Conservation (phyloP, 64 coral and sea anemone genomes). For the Astreopora myriophthalma region DNA sequence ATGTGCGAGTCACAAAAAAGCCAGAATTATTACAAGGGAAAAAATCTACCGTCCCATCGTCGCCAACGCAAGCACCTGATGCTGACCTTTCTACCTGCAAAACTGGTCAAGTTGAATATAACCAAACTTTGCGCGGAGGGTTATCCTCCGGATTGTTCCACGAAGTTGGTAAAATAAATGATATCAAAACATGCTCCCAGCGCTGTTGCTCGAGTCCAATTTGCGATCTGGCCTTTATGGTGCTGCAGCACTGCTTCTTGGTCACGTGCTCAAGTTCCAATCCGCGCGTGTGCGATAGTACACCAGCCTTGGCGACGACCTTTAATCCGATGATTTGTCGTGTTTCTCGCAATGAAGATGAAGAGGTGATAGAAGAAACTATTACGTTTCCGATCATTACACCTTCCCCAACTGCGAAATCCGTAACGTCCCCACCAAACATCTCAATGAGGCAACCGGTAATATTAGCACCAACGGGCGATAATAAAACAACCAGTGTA, state of each 20-base stretch:
- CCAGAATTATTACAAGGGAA: not conserved
- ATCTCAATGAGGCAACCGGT: not conserved
- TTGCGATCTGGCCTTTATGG: conserved; percentile 95
- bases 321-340: conserved; percentile 69
- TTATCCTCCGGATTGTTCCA: conserved; percentile 79
- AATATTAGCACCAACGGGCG: not conserved
- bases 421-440: not conserved
- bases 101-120: conserved; percentile 54
- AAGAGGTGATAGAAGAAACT: not conserved
- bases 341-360: conserved; percentile 3
- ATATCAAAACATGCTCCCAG: conserved; percentile 68
- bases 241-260: conserved; percentile 80
- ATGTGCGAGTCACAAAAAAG: not conserved
- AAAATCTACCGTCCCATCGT: not conserved
- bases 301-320: conserved; percentile 66
- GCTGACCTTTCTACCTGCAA: conserved; percentile 23
- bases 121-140: conserved; percentile 75
- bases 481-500: not conserved
- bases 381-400: not conserved
- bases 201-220: conserved; percentile 79
- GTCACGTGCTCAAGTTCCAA: conserved; percentile 80
- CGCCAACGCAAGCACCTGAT: not conserved
- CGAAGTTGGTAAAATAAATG: conserved; percentile 75
- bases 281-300: conserved; percentile 68
- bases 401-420: not conserved